Conservation (phyloP, 2,888 invertebrate genomes). For the Polia nebulosa region DNA sequence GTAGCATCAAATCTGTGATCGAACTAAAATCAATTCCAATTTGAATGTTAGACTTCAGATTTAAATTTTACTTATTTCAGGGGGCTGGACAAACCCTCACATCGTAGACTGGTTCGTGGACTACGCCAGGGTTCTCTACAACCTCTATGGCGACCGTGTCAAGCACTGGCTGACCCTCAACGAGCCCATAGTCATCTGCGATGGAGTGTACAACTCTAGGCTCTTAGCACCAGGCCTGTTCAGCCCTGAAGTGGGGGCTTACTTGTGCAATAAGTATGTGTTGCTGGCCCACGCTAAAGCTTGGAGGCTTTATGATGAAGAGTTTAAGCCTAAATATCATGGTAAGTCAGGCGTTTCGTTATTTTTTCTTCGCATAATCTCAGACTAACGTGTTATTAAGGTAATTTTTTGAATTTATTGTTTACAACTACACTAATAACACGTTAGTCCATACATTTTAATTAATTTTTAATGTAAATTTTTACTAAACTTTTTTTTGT, state of each 20-base stretch:
- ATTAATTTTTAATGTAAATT: too few species aligned
- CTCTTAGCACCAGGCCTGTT: constrained; percentile 77
- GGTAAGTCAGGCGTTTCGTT: constrained; percentile 29
- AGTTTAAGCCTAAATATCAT: constrained; percentile 82
- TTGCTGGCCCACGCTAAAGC: constrained; percentile 93
- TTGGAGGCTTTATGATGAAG: constrained; percentile 91
- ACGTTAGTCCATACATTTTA: too few species aligned
- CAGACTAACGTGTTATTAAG: too few species aligned
- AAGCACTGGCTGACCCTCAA: constrained; percentile 94
- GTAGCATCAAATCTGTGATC: too few species aligned
- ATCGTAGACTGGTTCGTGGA: constrained; percentile 92
- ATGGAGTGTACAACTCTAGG: constrained; percentile 80
- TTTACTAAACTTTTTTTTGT: too few species aligned
- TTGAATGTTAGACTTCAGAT: too few species aligned
- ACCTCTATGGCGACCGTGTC: constrained; percentile 91
- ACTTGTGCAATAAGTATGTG: constrained; percentile 92
- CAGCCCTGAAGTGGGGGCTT: constrained; percentile 87
- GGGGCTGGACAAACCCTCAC: constrained; percentile 93
- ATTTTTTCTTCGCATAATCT: too few species aligned
- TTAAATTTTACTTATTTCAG: constrained; percentile 71
- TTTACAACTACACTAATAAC: too few species aligned
- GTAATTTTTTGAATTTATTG: too few species aligned
- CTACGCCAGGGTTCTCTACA: constrained; percentile 90
- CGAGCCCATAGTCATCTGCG: constrained; percentile 90
- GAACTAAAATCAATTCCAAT: too few species aligned